Evolutionary conservation across 1,140 invertebrate species (phyloP), one percentile per base, ranked within the genome.

Genomic region (Lepidurus arcticus): DNA sequence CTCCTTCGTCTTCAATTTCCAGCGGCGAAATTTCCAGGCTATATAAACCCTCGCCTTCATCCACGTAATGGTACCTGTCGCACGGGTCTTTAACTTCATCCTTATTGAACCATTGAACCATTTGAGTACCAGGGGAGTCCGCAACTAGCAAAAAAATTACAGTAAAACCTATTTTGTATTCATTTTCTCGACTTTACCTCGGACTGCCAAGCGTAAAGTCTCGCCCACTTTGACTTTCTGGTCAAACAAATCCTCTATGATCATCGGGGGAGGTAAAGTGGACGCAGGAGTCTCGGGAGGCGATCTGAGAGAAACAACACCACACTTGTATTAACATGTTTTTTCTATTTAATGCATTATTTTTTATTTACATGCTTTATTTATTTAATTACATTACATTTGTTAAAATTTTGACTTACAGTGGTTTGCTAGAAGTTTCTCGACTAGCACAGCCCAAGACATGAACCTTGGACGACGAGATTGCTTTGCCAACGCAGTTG

Each of bases 401-500:
- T 42, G 75, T 1, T 13, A 21, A 76, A 45, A 11, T 9, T 76
- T 7, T 74, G 75, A 79, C 84, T 86, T 81, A 89, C 88, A 4
- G 86, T 85, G 74, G 90, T 88, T 80, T 88, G 89, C 7, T 80
- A 10, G 88, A 89, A 53, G 89, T 90, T 82, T 92, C 90, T 21
- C 88, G 85, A 80, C 89, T 90, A 47, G 88, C 88, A 80, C 88
- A 89, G 7, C 90, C 90, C 73, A 91, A 88, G 16, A 94, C 90
- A 81, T 93, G 92, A 21, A 93, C 91, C 83, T 90, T 91, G 9
- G 93, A 94, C n/a, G 90, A 92, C 45, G 92, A 94, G 81, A 90
- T 90, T 1, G 91, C 88, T 76, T 88, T 89, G 43, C 93, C 93
- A 91, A 95, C 93, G 83, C 93, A 94, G 83, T 94, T 94, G n/a